Percentiles rank a stretch among this genome's conserved stretches.
Conservation (phyloP, 2,113 vertebrate genomes). For the Anhinga anhinga region DNA sequence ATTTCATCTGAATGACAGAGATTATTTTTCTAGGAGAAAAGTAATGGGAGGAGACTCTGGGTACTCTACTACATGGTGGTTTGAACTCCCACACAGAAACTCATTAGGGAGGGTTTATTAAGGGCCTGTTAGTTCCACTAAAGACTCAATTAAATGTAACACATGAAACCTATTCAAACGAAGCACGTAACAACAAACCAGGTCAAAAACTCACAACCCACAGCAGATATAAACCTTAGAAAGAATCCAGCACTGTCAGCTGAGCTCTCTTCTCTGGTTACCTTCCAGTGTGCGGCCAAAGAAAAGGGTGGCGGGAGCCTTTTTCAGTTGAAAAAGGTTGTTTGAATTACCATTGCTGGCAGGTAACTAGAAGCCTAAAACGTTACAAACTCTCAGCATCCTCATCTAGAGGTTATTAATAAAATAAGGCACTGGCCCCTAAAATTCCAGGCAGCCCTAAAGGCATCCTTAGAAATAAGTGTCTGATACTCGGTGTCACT, state of each 20-base stretch:
- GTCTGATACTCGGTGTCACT: neutral
- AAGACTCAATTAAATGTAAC: constrained; percentile 25
- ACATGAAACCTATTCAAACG: neutral
- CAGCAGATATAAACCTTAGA: neutral
- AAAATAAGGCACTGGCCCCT: neutral
- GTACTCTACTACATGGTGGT: neutral
- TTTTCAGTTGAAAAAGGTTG: neutral
- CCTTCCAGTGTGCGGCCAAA: neutral
- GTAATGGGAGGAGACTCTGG: neutral
- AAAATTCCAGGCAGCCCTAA: neutral
- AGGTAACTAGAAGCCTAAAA: neutral
- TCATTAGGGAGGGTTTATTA: constrained; percentile 49
- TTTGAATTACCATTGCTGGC: neutral
- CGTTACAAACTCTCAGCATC: neutral
- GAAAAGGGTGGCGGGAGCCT: fast-evolving
- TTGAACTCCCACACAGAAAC: neutral
- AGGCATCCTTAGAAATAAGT: neutral
- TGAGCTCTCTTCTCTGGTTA: neutral
- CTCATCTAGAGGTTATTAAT: neutral
- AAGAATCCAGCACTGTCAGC: neutral
- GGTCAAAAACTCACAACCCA: neutral
- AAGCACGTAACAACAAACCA: neutral
- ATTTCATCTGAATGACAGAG: neutral
- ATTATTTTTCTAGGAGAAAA: constrained; percentile 14
- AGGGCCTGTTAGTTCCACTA: neutral